A percentile compares a stretch with the other conserved stretches of the same genome.
phyloP scores from a whole-genome alignment of 2,888 invertebrate species.

The Molanna angustata region DNA sequence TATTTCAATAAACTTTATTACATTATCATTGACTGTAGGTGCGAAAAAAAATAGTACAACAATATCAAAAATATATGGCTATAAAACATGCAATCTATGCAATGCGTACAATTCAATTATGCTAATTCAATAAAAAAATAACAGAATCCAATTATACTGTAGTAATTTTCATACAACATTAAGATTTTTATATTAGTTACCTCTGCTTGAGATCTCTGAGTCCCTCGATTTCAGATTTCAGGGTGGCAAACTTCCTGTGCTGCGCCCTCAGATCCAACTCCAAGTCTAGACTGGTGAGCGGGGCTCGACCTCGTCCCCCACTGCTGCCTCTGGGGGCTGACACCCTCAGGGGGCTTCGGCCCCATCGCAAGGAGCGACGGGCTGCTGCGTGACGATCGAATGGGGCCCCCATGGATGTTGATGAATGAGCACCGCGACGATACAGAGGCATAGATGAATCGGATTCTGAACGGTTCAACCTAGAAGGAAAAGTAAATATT shows the following conservation, averaged over 20 bases:
- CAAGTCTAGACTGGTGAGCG: slow-evolving; percentile 85
- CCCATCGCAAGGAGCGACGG: slow-evolving; percentile 84
- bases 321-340: slow-evolving; percentile 28
- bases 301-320: slow-evolving; percentile 48
- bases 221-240: slow-evolving; percentile 80
- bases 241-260: slow-evolving; percentile 76
- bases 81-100: no score
- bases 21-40: no score
- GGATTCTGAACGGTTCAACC: slow-evolving; percentile 93
- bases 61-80: no score
- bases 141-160: no score
- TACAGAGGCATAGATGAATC: slow-evolving; percentile 95
- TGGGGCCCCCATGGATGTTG: slow-evolving; percentile 54
- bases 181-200: no score
- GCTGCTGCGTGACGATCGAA: slow-evolving; percentile 91
- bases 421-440: slow-evolving; percentile 51
- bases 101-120: no score
- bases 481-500: no score
- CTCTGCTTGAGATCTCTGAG: slow-evolving; percentile 76
- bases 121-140: no score
- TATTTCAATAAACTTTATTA: no score
- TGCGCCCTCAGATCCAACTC: slow-evolving; percentile 91
- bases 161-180: no score
- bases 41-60: no score
- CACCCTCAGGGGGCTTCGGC: slow-evolving; percentile 50